These are phyloP conservation scores for Drosophila birchii DNA, from an alignment of 2,888 invertebrate species.

Conservation along the genomic window DNA sequence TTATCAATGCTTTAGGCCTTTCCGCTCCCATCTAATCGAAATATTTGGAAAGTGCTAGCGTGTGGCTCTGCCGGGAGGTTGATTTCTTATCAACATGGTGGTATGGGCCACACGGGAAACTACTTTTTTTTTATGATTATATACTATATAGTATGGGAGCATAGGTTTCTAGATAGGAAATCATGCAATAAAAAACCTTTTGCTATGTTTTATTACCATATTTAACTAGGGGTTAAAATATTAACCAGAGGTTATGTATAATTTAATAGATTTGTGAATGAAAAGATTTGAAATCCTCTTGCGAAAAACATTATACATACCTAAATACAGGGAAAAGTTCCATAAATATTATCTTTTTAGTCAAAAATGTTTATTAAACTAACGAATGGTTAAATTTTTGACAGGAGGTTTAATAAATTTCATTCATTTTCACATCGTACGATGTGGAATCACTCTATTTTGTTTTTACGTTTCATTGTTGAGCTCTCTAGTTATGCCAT, in stretches of 20 bases:
- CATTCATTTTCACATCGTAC: neutral
- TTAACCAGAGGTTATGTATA: neutral
- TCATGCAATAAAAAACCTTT: conserved; percentile 1
- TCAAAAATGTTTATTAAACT: neutral
- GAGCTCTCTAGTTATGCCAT: conserved; percentile 13
- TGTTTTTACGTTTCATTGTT: conserved; percentile 5
- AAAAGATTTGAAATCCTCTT: neutral
- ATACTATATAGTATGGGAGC: neutral
- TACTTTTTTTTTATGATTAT: conserved; percentile 25
- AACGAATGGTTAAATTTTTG: neutral
- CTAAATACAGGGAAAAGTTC: neutral
- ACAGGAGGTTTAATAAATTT: neutral
- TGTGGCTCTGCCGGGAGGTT: conserved; percentile 30
- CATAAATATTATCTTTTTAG: neutral
- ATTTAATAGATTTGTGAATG: neutral
- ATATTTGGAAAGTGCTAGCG: conserved; percentile 41
- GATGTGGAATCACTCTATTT: neutral
- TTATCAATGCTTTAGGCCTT: conserved; percentile 5
- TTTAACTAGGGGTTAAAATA: neutral
- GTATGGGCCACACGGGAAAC: conserved; percentile 15
- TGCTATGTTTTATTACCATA: too few relatives aligned
- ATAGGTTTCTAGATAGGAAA: conserved; percentile 5
- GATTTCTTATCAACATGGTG: conserved; percentile 28
- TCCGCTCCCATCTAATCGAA: conserved; percentile 40
- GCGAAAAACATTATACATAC: neutral